Evolutionary conservation across 2,888 invertebrate species (phyloP).

Genomic region (Lepeophtheirus nordmannii): DNA sequence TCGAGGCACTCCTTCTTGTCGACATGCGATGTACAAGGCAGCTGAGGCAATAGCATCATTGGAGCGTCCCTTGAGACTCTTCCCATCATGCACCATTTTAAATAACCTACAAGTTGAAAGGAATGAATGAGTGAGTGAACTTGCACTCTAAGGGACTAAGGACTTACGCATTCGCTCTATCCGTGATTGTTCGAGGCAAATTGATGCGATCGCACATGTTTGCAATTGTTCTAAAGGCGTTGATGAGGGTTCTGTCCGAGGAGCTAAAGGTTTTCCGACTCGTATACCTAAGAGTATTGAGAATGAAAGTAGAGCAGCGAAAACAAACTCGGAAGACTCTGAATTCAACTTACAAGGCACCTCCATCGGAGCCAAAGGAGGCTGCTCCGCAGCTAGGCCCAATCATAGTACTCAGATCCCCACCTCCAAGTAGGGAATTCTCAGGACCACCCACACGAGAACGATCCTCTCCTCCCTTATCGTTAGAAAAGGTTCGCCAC

Average conservation of each 20-base stretch:
- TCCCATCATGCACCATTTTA: constrained; percentile 69
- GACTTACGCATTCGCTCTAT: constrained; percentile 57
- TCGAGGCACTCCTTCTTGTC: constrained; percentile 94
- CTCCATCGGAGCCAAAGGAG: constrained; percentile 71
- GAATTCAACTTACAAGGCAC: constrained; percentile 33
- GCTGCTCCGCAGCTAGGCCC: constrained; percentile 55
- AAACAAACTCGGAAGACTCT: too few relatives aligned
- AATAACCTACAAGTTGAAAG: constrained; percentile 24
- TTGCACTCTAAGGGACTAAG: neutral
- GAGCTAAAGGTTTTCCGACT: constrained; percentile 54
- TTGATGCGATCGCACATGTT: constrained; percentile 97
- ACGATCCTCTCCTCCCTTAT: constrained; percentile 88
- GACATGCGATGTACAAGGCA: constrained; percentile 93
- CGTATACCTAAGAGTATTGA: constrained; percentile 1
- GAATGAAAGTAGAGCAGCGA: neutral
- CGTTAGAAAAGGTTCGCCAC: constrained; percentile 98
- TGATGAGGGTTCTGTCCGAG: constrained; percentile 82
- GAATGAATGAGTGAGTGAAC: neutral
- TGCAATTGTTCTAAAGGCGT: constrained; percentile 89
- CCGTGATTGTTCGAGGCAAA: constrained; percentile 87
- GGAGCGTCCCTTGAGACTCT: constrained; percentile 81
- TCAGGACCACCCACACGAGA: constrained; percentile 99
- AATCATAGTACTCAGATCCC: constrained; percentile 92
- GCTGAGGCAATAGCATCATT: constrained; percentile 98
- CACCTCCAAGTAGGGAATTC: constrained; percentile 85